These are phyloP conservation scores for Neofelis nebulosa DNA, from an alignment of 2,113 vertebrate genomes.

Conservation along the genomic window DNA sequence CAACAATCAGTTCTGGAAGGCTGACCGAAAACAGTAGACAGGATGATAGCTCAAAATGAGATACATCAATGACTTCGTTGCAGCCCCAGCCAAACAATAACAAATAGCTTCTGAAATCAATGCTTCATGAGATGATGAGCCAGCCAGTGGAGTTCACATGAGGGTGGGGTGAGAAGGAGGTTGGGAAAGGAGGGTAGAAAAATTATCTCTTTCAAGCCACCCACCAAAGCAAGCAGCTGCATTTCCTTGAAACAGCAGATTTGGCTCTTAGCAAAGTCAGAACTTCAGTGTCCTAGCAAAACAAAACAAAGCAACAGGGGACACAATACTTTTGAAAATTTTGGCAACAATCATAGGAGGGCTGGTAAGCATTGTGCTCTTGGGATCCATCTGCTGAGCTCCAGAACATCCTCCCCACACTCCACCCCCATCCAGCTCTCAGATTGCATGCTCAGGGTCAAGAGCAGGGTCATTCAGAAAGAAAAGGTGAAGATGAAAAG, in stretches of 20 bases:
- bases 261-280: conserved; percentile 62
- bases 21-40: conserved; percentile 59
- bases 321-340: conserved; percentile 75
- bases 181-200: conserved; percentile 43
- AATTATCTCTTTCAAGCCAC: conserved; percentile 35
- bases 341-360: conserved; percentile 70
- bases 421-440: conserved; percentile 63
- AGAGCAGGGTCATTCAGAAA: conserved; percentile 59
- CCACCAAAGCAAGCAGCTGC: conserved; percentile 67
- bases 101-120: conserved; percentile 75
- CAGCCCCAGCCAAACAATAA: conserved; percentile 74
- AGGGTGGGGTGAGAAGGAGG: conserved; percentile 4
- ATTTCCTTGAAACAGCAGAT: conserved; percentile 72
- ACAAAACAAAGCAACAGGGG: conserved; percentile 74
- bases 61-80: conserved; percentile 63
- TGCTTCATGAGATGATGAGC: conserved; percentile 66
- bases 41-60: conserved; percentile 72
- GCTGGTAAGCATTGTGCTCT: conserved; percentile 71
- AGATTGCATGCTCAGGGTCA: conserved; percentile 64
- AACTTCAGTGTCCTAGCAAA: conserved; percentile 60
- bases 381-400: conserved; percentile 75
- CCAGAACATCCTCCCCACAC: conserved; percentile 62
- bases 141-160: conserved; percentile 46
- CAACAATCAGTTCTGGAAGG: conserved; percentile 66
- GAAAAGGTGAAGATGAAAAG: conserved; percentile 50